Conservation (phyloP, 2,797 vertebrate genomes). For the Kryptopterus vitreolus region DNA sequence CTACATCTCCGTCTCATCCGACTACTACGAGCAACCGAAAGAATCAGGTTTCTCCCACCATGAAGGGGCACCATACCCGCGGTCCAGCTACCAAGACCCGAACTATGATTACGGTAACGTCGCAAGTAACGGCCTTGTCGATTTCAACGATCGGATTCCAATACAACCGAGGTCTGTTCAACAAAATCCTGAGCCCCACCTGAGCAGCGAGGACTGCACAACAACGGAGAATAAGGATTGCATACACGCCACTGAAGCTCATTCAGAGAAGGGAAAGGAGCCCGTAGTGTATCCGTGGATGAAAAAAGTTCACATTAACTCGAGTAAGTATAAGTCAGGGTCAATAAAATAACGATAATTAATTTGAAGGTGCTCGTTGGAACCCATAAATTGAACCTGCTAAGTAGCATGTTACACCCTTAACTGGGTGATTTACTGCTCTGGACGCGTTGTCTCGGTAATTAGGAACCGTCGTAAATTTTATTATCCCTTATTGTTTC, state of each 20-base stretch:
- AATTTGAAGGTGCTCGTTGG: constrained; percentile 63
- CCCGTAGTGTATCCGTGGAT: constrained; percentile 98
- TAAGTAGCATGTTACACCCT: constrained; percentile 78
- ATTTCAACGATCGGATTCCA: constrained; percentile 76
- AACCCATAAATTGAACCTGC: constrained; percentile 78
- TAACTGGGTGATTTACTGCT: constrained; percentile 94
- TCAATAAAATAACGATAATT: constrained; percentile 60
- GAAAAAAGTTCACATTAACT: constrained; percentile 97
- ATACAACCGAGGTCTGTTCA: constrained; percentile 75
- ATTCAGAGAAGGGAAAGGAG: constrained; percentile 84
- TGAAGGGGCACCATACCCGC: constrained; percentile 82
- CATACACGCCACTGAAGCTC: constrained; percentile 75
- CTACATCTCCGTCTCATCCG: constrained; percentile 81
- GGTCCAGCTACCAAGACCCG: constrained; percentile 82
- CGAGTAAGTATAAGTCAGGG: constrained; percentile 83
- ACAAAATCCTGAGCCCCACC: constrained; percentile 76
- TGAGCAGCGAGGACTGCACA: constrained; percentile 72
- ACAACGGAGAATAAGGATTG: constrained; percentile 78
- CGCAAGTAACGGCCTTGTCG: constrained; percentile 73
- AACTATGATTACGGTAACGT: constrained; percentile 81
- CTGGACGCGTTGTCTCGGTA: constrained; percentile 92
- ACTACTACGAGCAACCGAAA: constrained; percentile 86
- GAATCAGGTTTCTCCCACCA: constrained; percentile 85
- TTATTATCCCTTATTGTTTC: constrained; percentile 86
- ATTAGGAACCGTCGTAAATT: constrained; percentile 99